Evolutionary conservation across 2,888 invertebrate genomes (phyloP).

Genomic region (Scrobipalpa atriplicella): DNA sequence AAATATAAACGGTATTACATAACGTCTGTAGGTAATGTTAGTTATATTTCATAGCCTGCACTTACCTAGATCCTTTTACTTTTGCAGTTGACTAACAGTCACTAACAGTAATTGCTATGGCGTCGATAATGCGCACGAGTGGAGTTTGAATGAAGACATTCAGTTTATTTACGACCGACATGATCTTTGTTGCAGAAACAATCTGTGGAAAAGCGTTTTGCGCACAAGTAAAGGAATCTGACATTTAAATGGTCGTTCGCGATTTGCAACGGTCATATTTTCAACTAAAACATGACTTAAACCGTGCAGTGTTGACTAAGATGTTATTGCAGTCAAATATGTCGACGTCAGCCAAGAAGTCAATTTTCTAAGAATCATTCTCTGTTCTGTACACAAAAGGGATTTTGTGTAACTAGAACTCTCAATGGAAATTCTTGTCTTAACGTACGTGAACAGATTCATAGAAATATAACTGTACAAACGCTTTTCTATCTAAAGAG

Average conservation of each 20-base stretch:
- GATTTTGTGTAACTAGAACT: too few species aligned
- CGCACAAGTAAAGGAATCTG: conserved; percentile 23
- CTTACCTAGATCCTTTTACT: not conserved
- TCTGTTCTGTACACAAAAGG: too few species aligned
- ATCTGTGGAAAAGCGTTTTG: conserved; percentile 22
- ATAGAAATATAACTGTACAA: too few species aligned
- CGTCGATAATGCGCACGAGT: conserved; percentile 24
- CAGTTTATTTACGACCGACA: conserved; percentile 39
- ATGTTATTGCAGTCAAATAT: not conserved
- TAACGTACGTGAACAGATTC: too few species aligned
- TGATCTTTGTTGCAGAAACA: conserved; percentile 26
- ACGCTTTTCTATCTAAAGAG: too few species aligned
- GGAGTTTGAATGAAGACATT: conserved; percentile 44
- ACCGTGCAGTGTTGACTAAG: not conserved
- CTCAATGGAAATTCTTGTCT: too few species aligned
- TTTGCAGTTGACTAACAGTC: conserved; percentile 8
- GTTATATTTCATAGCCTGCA: too few species aligned
- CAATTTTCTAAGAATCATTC: too few species aligned
- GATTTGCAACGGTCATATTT: conserved; percentile 8
- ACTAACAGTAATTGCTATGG: conserved; percentile 41
- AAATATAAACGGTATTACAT: not conserved
- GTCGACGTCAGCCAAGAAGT: not conserved
- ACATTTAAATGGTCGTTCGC: conserved; percentile 26
- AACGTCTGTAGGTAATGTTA: not conserved
- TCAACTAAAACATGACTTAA: conserved; percentile 2